A percentile compares a stretch with the other conserved stretches of the same genome.
These are phyloP conservation scores for Hemiscyllium ocellatum DNA, from an alignment of 2,113 vertebrate species.

Conservation along the genomic window DNA sequence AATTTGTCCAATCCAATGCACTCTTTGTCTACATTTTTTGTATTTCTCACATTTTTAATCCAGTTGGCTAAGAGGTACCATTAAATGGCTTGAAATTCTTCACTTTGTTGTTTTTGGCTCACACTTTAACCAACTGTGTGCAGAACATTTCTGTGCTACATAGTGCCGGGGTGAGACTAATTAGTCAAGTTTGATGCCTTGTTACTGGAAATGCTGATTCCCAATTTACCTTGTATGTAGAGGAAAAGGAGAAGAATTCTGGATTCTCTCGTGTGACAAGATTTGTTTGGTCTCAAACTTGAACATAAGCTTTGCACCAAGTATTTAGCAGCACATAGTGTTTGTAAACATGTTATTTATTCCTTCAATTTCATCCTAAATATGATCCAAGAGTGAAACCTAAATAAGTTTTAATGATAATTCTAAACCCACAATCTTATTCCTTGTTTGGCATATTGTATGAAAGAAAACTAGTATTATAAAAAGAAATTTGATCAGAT, in stretches of 20 bases:
- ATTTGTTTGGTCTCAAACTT: not conserved
- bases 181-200: not conserved
- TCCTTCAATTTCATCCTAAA: not conserved
- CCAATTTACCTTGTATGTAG: not conserved
- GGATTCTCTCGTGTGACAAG: not conserved
- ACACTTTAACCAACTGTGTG: not conserved
- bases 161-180: not conserved
- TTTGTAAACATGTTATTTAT: not conserved
- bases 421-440: not conserved
- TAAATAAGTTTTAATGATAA: not conserved
- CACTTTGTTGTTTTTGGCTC: not conserved
- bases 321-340: not conserved
- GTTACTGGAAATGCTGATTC: not conserved
- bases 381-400: not conserved
- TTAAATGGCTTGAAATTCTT: not conserved
- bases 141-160: not conserved
- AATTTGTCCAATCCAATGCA: not conserved
- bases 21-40: not conserved
- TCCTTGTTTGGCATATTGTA: not conserved
- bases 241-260: not conserved
- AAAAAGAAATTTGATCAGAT: not conserved
- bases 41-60: not conserved
- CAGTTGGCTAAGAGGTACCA: too few species aligned
- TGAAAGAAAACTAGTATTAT: not conserved
- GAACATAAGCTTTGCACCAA: not conserved